Evolutionary conservation across 2,888 invertebrate species (phyloP).

Genomic region (Sphaeridia pumilis): DNA sequence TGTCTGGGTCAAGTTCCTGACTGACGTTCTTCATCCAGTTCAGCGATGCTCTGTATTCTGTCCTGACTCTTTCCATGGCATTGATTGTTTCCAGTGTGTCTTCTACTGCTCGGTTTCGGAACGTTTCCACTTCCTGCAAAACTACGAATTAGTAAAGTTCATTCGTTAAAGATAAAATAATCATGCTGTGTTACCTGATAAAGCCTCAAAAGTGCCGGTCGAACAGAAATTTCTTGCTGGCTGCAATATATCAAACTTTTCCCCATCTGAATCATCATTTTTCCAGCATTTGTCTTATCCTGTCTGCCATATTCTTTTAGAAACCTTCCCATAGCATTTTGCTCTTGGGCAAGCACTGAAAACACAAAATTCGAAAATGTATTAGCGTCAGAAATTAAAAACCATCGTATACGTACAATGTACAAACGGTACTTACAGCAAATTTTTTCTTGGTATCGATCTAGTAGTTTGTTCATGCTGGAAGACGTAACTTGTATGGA

Average conservation of each 20-base stretch:
- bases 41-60: conserved; percentile 88
- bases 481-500: conserved; percentile 83
- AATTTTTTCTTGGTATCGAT: conserved; percentile 84
- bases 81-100: conserved; percentile 84
- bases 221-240: conserved; percentile 77
- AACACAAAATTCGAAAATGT: neutral
- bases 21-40: conserved; percentile 99
- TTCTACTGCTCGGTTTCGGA: conserved; percentile 80
- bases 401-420: too few relatives aligned
- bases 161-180: too few relatives aligned
- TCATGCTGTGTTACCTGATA: conserved; percentile 53
- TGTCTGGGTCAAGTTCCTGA: conserved; percentile 90
- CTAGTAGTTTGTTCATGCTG: conserved; percentile 74
- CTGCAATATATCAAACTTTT: conserved; percentile 80
- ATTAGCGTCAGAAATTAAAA: too few relatives aligned
- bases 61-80: conserved; percentile 88
- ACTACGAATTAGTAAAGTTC: neutral
- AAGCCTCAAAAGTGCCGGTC: conserved; percentile 72
- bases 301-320: conserved; percentile 84
- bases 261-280: conserved; percentile 70
- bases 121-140: conserved; percentile 71
- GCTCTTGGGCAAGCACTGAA: conserved; percentile 85
- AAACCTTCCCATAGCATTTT: conserved; percentile 86
- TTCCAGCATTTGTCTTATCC: conserved; percentile 70
- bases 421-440: conserved; percentile 51